Evolutionary conservation across 1,140 invertebrate genomes (phyloP).

Genomic region (Diabrotica undecimpunctata): DNA sequence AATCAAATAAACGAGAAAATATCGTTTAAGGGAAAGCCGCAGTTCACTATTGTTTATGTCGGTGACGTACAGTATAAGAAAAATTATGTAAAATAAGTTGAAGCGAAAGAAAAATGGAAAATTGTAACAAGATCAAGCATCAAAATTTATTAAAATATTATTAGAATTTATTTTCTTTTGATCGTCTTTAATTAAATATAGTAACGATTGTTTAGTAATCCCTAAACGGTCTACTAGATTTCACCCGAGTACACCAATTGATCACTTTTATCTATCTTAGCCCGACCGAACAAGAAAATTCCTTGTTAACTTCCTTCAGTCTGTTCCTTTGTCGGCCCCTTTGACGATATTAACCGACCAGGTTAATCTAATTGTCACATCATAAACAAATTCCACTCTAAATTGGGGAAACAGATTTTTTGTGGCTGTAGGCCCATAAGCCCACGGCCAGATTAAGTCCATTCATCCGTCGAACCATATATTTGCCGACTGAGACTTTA

Average conservation of each 20-base stretch:
- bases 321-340: constrained; percentile 33
- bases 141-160: too few species aligned
- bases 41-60: too few species aligned
- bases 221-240: too few species aligned
- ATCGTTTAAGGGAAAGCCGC: too few species aligned
- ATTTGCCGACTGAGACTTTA: constrained; percentile 16
- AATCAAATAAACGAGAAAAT: too few species aligned
- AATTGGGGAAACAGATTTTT: constrained; percentile 35
- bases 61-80: too few species aligned
- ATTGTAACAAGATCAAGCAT: too few species aligned
- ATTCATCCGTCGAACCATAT: constrained; percentile 16
- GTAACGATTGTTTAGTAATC: too few species aligned
- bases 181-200: too few species aligned
- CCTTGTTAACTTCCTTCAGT: constrained; percentile 34
- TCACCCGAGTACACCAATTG: not conserved
- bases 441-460: constrained; percentile 10
- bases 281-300: constrained; percentile 18
- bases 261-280: not conserved
- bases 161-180: too few species aligned
- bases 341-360: constrained; percentile 31
- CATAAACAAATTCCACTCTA: constrained; percentile 39
- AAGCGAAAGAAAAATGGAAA: too few species aligned
- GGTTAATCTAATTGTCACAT: constrained; percentile 41
- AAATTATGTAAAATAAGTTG: too few species aligned
- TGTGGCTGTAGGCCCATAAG: constrained; percentile 3